Evolutionary conservation across 2,888 invertebrate genomes (phyloP).

Genomic region (Perithous albicinctus): DNA sequence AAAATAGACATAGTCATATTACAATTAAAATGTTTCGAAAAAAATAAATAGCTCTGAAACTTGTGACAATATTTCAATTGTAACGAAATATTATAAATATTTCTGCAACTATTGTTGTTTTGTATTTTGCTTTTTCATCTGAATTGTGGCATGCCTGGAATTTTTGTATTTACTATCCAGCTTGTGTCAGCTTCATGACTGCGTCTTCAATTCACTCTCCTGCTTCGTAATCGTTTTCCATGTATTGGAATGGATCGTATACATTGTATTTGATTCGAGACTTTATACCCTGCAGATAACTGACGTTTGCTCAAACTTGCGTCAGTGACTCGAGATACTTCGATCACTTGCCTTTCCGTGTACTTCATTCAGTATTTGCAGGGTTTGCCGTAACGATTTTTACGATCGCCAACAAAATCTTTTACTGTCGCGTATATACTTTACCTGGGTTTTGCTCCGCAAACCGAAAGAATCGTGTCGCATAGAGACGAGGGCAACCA

Average conservation of each 20-base stretch:
- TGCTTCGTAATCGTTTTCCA: slow-evolving; percentile 41
- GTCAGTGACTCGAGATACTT: slow-evolving; percentile 1
- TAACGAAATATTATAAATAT: too few species aligned
- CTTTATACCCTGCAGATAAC: slow-evolving; percentile 33
- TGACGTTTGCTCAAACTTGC: not conserved
- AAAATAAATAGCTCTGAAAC: too few species aligned
- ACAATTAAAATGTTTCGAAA: too few species aligned
- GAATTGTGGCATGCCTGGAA: not conserved
- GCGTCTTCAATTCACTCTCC: slow-evolving; percentile 21
- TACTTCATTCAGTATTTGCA: not conserved
- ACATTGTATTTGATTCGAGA: slow-evolving; percentile 26
- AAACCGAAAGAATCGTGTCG: slow-evolving; percentile 72
- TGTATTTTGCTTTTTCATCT: not conserved
- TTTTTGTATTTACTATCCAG: not conserved
- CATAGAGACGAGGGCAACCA: slow-evolving; percentile 79
- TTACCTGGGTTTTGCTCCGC: slow-evolving; percentile 77
- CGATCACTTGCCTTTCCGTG: not conserved
- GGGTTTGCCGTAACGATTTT: slow-evolving; percentile 8
- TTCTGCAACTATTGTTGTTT: too few species aligned
- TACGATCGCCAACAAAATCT: slow-evolving; percentile 52
- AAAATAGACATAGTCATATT: too few species aligned
- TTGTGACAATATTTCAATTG: too few species aligned
- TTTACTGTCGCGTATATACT: slow-evolving; percentile 38
- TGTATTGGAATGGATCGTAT: not conserved
- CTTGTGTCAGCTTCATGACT: not conserved